Evolutionary conservation across 2,797 vertebrate genomes (phyloP).

Genomic region (Ispidina picta): DNA sequence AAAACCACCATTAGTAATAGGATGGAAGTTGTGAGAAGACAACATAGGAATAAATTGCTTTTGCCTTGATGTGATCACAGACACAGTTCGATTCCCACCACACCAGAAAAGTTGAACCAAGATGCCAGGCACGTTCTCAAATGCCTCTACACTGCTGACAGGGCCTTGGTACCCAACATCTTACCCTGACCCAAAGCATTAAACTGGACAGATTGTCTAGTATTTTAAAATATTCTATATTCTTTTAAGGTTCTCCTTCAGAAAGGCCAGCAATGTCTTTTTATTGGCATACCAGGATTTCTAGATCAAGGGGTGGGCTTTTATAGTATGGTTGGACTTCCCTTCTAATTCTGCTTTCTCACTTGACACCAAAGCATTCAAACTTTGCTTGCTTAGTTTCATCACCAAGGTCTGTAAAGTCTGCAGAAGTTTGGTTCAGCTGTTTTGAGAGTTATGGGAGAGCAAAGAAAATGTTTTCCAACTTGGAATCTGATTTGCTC

Average conservation of each 20-base stretch:
- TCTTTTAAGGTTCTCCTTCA: not conserved
- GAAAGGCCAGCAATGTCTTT: not conserved
- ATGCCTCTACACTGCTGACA: not conserved
- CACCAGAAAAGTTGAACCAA: not conserved
- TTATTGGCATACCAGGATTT: not conserved
- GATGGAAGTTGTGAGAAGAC: not conserved
- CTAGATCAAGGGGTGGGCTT: not conserved
- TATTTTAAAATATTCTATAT: not conserved
- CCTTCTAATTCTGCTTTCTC: not conserved
- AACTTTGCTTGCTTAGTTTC: not conserved
- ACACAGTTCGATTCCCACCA: not conserved
- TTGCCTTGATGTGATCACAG: not conserved
- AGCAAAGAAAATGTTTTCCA: not conserved
- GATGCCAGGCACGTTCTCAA: fast-evolving
- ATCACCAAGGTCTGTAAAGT: not conserved
- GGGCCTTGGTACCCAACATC: not conserved
- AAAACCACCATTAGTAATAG: not conserved
- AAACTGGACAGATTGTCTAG: not conserved
- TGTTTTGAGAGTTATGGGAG: not conserved
- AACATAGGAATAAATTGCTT: not conserved
- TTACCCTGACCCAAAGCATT: not conserved
- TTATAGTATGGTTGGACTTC: not conserved
- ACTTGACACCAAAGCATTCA: not conserved
- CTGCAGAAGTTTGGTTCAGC: not conserved
- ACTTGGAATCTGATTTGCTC: not conserved